Conservation (phyloP, 2,888 invertebrate genomes). For the Gymnosoma rotundatum region DNA sequence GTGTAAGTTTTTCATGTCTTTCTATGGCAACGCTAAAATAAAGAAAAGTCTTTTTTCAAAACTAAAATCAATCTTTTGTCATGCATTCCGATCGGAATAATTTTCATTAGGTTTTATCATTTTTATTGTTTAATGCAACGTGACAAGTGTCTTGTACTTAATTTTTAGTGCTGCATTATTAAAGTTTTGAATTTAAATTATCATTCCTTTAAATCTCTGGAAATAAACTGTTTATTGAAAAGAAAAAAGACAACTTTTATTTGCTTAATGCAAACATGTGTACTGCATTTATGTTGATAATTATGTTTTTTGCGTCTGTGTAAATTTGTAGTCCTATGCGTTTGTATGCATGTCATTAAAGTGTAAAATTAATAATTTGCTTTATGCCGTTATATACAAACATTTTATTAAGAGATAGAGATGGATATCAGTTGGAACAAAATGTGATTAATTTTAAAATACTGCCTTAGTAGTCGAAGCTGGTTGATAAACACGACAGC, state of each 20-base stretch:
- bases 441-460: too few relatives aligned
- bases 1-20: too few relatives aligned
- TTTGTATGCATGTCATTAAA: conserved; percentile 23
- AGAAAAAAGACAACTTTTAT: neutral
- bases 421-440: neutral
- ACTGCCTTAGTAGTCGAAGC: too few relatives aligned
- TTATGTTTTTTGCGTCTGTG: conserved; percentile 14
- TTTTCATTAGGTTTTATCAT: too few relatives aligned
- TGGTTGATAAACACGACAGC: too few relatives aligned
- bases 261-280: conserved; percentile 51
- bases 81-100: too few relatives aligned
- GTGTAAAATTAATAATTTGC: conserved; percentile 49
- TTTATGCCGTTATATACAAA: neutral
- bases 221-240: neutral
- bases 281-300: conserved; percentile 38
- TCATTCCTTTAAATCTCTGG: conserved; percentile 2
- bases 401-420: neutral
- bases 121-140: too few relatives aligned
- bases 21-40: too few relatives aligned
- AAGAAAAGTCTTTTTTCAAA: too few relatives aligned
- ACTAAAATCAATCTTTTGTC: too few relatives aligned
- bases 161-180: neutral
- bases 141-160: too few relatives aligned
- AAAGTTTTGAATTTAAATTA: neutral
- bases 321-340: neutral